Base-by-base conservation (phyloP, 2,888 invertebrate genomes). In the Troglohyphantes excavatus region DNA sequence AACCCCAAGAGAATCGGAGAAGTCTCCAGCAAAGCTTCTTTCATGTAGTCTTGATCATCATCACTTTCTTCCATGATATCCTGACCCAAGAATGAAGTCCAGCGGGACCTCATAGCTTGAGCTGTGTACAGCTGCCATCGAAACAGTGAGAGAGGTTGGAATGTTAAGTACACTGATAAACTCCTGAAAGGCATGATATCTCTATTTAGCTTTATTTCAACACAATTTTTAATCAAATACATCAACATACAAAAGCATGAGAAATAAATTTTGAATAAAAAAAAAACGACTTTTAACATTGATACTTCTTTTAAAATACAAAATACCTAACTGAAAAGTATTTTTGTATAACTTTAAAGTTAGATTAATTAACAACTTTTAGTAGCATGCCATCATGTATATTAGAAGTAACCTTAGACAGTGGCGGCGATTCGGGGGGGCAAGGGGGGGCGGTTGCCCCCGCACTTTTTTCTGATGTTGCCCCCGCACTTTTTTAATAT, bases 121-220 rank as follows among this genome's bases (percentile, higher is more conserved):
- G 99, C 98, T 2, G 98, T 97, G 93, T 99, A 99, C 92, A 99
- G 94, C 94, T 99, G 99, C 98, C 98, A 99, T 93, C 98, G 98
- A 94, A 99, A 98, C 92, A 99, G 95, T 84, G 98, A 97, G 90
- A 99, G 94, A 0, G 99, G 99, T 93, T 98, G 93, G 92, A 93
- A 95, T 1, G 94, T 94, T 86, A 94, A 87, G 91, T 95, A 95
- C 21, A 98, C 94, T 59, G 96, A 95, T 46, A 97, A 93, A 43
- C 91, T 91, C n/a, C 93, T 94, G 91, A 13, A 92, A 92, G 82
- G n/a, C 29, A 70, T 6, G 21, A 63, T 29, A 21, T 13, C 5
- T 17, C 13, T 53, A 2, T 39, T 39, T 39, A 3, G 39, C 13
- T 39, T 39, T n/a, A n/a, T n/a, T n/a, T n/a, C n/a, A n/a, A n/a